A percentile compares a stretch with the other conserved stretches of the same genome.
Conservation (phyloP, 2,888 invertebrate species). For the Incurvaria masculella region DNA sequence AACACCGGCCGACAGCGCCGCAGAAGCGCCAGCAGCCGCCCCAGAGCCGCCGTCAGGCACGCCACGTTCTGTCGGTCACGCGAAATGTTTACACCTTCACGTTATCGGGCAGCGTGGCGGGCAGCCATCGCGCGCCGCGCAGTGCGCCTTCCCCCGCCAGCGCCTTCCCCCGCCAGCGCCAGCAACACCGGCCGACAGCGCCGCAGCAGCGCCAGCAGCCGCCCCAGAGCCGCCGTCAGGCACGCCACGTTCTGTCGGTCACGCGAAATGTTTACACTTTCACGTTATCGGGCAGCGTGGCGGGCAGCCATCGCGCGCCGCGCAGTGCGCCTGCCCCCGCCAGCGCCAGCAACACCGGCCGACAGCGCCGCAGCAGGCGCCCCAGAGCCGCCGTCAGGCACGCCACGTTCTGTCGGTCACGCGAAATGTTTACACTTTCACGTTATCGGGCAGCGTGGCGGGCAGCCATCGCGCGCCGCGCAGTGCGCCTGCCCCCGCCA, state of each 20-base stretch:
- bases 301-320: conserved; percentile 73
- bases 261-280: no score
- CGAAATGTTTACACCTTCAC: no score
- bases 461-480: conserved; percentile 75
- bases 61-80: background rate
- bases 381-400: conserved; percentile 64
- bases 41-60: conserved; percentile 48
- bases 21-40: conserved; percentile 49
- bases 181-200: conserved; percentile 55
- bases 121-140: conserved; percentile 64
- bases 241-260: conserved; percentile 66
- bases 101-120: conserved; percentile 58
- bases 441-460: conserved; percentile 65
- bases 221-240: conserved; percentile 56
- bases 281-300: conserved; percentile 67
- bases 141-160: conserved; percentile 53
- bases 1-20: conserved; percentile 60
- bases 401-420: conserved; percentile 73
- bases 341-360: conserved; percentile 67
- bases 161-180: conserved; percentile 62
- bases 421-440: no score
- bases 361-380: conserved; percentile 48
- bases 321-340: conserved; percentile 69
- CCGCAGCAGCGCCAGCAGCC: conserved; percentile 37
- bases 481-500: conserved; percentile 70